These are phyloP conservation scores for Anagrus nilaparvatae DNA, from an alignment of 1,140 invertebrate species.

Conservation along the genomic window DNA sequence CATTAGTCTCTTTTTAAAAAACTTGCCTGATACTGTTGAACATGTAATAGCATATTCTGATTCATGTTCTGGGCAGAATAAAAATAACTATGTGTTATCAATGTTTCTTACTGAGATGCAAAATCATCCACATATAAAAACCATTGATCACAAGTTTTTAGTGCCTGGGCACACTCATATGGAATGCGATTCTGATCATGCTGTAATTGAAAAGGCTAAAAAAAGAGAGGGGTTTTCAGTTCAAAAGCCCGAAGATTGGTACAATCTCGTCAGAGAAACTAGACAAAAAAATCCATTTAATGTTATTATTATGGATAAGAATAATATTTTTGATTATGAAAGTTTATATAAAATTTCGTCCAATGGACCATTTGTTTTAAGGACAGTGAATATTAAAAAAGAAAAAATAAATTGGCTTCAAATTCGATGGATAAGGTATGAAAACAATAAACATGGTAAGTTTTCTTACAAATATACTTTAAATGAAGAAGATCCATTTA, in stretches of 20 bases:
- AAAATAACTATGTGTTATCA: conserved; percentile 22
- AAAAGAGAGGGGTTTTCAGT: neutral
- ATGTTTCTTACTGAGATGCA: conserved; percentile 19
- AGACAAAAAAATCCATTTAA: conserved; percentile 2
- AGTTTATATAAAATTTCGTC: neutral
- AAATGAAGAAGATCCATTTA: conserved; percentile 9
- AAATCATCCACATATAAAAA: conserved; percentile 14
- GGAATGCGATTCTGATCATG: conserved; percentile 27
- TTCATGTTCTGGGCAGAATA: conserved; percentile 29
- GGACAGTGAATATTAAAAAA: conserved; percentile 8
- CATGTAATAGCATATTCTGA: conserved; percentile 28
- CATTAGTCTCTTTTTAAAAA: conserved; percentile 5
- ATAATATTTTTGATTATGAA: conserved; percentile 10
- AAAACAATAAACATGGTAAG: conserved; percentile 10
- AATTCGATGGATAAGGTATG: conserved; percentile 11
- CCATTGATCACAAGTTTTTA: conserved; percentile 30
- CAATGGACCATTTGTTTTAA: conserved; percentile 8
- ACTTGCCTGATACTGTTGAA: conserved; percentile 15
- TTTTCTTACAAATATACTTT: conserved; percentile 13
- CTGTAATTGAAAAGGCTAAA: conserved; percentile 21
- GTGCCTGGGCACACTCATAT: conserved; percentile 28
- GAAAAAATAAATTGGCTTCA: conserved; percentile 6
- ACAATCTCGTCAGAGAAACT: conserved; percentile 4
- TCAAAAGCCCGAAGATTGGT: conserved; percentile 14
- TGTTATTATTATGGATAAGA: conserved; percentile 7